These are phyloP conservation scores for Tipula unca DNA, from an alignment of 2,888 invertebrate genomes.

Conservation along the genomic window DNA sequence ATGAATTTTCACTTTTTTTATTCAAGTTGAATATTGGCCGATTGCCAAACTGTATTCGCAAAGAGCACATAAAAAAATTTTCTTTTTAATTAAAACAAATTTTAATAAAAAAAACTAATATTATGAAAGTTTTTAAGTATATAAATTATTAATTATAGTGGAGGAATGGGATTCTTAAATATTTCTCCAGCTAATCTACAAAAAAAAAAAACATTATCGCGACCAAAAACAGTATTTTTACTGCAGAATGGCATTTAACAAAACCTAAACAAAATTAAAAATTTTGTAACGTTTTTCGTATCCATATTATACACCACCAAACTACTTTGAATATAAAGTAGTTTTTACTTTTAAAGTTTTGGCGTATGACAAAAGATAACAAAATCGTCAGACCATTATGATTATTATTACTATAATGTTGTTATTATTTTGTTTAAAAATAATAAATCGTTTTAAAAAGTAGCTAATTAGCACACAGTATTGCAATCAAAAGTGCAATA, in stretches of 20 bases:
- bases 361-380: background rate
- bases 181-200: background rate
- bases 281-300: background rate
- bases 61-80: background rate
- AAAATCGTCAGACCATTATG: background rate
- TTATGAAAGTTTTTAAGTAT: background rate
- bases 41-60: background rate
- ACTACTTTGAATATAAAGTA: conserved; percentile 8
- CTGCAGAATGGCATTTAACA: background rate
- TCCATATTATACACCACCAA: background rate
- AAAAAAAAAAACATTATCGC: background rate
- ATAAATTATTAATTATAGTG: background rate
- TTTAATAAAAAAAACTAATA: background rate
- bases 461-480: background rate
- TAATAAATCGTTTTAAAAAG: background rate
- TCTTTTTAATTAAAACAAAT: background rate
- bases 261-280: background rate
- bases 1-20: background rate
- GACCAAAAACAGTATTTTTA: too few relatives aligned
- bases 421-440: background rate
- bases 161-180: background rate
- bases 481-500: conserved; percentile 8
- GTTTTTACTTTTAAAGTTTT: conserved; percentile 1
- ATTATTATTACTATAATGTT: background rate
- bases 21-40: background rate